A percentile compares a stretch with the other conserved stretches of the same genome.
phyloP scores from a whole-genome alignment of 2,113 vertebrate species.

The Mirounga angustirostris region DNA sequence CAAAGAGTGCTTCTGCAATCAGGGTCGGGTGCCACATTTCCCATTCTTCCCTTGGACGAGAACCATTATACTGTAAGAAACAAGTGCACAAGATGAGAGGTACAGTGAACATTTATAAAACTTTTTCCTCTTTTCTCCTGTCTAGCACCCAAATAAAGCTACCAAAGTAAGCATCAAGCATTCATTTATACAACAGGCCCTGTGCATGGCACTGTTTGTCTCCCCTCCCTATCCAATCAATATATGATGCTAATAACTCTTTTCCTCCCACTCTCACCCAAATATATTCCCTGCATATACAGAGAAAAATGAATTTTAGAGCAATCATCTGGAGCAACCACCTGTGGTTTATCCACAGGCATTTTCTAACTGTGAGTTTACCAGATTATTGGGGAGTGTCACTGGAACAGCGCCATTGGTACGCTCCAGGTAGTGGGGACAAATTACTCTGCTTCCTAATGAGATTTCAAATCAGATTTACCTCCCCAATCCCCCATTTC shows the following conservation, averaged over 20 bases:
- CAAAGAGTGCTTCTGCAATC: slow-evolving; percentile 98
- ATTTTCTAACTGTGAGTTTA: slow-evolving; percentile 45
- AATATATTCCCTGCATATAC: neutral
- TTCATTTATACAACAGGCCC: neutral
- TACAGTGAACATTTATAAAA: neutral
- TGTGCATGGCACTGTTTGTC: neutral
- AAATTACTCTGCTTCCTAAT: slow-evolving; percentile 2
- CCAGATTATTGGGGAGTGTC: slow-evolving; percentile 35
- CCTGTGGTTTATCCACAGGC: slow-evolving; percentile 54
- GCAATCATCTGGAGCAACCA: slow-evolving; percentile 51
- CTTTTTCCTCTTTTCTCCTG: neutral
- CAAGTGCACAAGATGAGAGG: slow-evolving; percentile 45
- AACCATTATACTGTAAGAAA: slow-evolving; percentile 94
- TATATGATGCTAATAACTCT: slow-evolving; percentile 28
- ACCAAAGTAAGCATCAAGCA: neutral
- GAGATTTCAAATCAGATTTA: slow-evolving; percentile 4
- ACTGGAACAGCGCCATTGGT: slow-evolving; percentile 38
- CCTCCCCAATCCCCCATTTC: neutral
- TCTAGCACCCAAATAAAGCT: slow-evolving; percentile 29
- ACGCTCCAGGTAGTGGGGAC: neutral
- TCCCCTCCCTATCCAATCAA: neutral
- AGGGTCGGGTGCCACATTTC: slow-evolving; percentile 99
- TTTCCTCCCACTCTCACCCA: slow-evolving; percentile 34
- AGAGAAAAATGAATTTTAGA: slow-evolving; percentile 46
- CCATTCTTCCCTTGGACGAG: slow-evolving; percentile 97